Evolutionary conservation across 2,113 vertebrate genomes (phyloP).

Genomic region (Columba janthina): DNA sequence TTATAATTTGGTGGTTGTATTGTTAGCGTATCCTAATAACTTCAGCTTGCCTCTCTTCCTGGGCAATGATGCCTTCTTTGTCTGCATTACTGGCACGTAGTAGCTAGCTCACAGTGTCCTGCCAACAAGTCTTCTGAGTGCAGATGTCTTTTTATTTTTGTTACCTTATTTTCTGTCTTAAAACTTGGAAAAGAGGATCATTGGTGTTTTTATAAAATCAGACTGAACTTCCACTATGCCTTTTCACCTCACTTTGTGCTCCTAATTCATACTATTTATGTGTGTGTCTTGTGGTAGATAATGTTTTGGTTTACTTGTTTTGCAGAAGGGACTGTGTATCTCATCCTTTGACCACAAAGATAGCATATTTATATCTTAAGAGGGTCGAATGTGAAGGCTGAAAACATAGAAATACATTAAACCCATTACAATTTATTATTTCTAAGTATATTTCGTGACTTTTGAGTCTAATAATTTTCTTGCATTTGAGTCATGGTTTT

Average conservation of each 20-base stretch:
- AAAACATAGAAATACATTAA: background rate
- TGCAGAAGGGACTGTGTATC: background rate
- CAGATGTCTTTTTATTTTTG: conserved; percentile 7
- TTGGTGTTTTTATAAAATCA: background rate
- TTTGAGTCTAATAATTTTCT: background rate
- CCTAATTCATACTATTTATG: background rate
- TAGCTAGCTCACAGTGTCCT: background rate
- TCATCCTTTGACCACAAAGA: background rate
- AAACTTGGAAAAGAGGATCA: background rate
- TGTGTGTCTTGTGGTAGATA: background rate
- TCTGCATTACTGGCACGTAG: background rate
- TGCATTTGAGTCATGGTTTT: background rate
- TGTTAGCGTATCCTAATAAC: background rate
- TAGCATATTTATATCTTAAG: background rate
- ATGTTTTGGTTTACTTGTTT: background rate
- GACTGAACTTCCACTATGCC: background rate
- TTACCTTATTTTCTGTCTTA: background rate
- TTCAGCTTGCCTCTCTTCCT: background rate
- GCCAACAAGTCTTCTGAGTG: background rate
- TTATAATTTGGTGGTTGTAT: background rate
- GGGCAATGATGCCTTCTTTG: background rate
- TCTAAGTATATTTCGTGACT: background rate
- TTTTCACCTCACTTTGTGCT: background rate
- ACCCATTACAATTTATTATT: background rate
- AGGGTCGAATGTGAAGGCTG: background rate